These are phyloP conservation scores for Hydrolagus colliei DNA, from an alignment of 2,797 vertebrate species.

Conservation along the genomic window DNA sequence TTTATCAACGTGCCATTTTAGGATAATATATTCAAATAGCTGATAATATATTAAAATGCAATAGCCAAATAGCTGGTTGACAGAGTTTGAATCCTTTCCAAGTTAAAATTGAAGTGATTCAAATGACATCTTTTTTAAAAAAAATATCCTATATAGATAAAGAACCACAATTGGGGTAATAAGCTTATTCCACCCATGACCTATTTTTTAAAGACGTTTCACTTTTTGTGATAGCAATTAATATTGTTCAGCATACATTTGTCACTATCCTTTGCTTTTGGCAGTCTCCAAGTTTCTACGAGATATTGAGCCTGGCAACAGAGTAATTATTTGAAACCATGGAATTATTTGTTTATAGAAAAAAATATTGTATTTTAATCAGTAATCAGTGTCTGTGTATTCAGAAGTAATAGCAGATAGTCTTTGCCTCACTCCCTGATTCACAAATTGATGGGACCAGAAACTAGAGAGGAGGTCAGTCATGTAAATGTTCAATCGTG, in stretches of 20 bases:
- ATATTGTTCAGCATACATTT: background rate
- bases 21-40: background rate
- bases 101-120: too few species aligned
- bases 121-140: background rate
- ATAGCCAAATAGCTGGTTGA: too few species aligned
- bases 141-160: background rate
- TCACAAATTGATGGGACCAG: background rate
- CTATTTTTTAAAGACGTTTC: background rate
- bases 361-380: too few species aligned
- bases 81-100: too few species aligned
- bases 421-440: background rate
- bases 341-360: background rate
- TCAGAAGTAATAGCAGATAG: background rate
- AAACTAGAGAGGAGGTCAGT: background rate
- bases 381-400: too few species aligned
- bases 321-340: background rate
- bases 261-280: background rate
- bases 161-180: background rate
- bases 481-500: background rate
- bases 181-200: background rate
- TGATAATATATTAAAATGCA: too few species aligned
- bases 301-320: background rate
- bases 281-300: background rate
- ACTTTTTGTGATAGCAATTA: background rate
- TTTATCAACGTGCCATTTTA: background rate